These are phyloP conservation scores for Sinopyrophorus schimmeli DNA, from an alignment of 2,888 invertebrate genomes.

Conservation along the genomic window DNA sequence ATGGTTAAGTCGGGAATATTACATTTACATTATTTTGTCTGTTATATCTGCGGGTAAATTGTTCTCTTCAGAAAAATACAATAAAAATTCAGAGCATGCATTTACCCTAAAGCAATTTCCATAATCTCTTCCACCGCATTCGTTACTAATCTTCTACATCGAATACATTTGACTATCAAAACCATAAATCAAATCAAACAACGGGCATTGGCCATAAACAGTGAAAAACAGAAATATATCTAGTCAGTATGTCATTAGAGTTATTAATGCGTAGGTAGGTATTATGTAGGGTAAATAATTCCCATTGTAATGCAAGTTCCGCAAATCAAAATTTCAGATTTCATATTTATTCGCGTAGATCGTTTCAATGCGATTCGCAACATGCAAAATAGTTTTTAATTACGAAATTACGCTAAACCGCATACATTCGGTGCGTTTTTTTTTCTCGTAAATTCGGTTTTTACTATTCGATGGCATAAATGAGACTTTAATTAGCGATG, in stretches of 20 bases:
- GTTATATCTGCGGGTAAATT: constrained; percentile 21
- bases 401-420: no score
- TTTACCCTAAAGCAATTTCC: constrained; percentile 31
- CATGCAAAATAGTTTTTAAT: constrained; percentile 11
- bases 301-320: background rate
- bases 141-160: constrained; percentile 32
- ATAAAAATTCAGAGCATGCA: constrained; percentile 31
- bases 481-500: no score
- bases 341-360: background rate
- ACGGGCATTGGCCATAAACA: constrained; percentile 26
- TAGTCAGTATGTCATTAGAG: constrained; percentile 24
- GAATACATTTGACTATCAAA: constrained; percentile 32
- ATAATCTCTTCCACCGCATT: constrained; percentile 33
- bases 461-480: no score
- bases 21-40: constrained; percentile 23
- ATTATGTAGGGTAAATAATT: constrained; percentile 9
- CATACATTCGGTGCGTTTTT: no score
- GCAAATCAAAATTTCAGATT: constrained; percentile 7
- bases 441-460: no score
- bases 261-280: constrained; percentile 25
- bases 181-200: constrained; percentile 31
- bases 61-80: constrained; percentile 24
- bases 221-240: constrained; percentile 28
- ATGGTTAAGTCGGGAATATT: constrained; percentile 23
- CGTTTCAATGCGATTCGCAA: background rate